These are phyloP conservation scores for Dryoscopus gambensis DNA, from an alignment of 2,113 vertebrate genomes.

Conservation along the genomic window DNA sequence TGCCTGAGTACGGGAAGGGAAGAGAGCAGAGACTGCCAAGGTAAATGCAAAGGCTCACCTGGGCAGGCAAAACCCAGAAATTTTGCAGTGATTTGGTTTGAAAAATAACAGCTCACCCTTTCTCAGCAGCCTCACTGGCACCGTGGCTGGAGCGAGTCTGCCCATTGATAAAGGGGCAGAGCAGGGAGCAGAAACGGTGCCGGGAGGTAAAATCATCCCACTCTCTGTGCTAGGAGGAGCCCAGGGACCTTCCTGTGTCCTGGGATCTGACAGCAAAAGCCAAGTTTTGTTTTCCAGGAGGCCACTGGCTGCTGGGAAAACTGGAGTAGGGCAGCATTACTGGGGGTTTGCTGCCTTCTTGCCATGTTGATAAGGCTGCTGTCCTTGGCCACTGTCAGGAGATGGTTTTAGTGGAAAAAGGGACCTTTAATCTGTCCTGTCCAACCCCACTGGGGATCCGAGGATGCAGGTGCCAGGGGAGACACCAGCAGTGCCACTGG, in stretches of 20 bases:
- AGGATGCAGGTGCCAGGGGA: background rate
- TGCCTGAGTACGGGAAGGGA: background rate
- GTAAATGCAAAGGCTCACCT: background rate
- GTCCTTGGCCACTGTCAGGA: fast-evolving
- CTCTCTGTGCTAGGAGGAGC: background rate
- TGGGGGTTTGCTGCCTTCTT: background rate
- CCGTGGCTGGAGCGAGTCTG: background rate
- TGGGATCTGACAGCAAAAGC: background rate
- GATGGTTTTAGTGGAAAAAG: background rate
- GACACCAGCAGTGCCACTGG: fast-evolving
- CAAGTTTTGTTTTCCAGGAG: background rate
- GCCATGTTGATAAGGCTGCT: too few relatives aligned
- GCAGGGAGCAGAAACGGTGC: background rate
- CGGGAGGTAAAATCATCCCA: background rate
- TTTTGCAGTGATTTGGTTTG: background rate
- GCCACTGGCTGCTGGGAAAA: background rate
- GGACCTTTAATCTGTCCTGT: background rate
- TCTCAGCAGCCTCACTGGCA: background rate
- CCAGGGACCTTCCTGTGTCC: background rate
- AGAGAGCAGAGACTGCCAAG: background rate
- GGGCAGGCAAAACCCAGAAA: background rate
- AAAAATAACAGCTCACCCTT: background rate
- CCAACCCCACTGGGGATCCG: fast-evolving
- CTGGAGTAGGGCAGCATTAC: background rate
- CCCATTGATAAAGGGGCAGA: background rate